Conservation (phyloP, 2,888 invertebrate genomes). For the Leptopterna dolabrata region DNA sequence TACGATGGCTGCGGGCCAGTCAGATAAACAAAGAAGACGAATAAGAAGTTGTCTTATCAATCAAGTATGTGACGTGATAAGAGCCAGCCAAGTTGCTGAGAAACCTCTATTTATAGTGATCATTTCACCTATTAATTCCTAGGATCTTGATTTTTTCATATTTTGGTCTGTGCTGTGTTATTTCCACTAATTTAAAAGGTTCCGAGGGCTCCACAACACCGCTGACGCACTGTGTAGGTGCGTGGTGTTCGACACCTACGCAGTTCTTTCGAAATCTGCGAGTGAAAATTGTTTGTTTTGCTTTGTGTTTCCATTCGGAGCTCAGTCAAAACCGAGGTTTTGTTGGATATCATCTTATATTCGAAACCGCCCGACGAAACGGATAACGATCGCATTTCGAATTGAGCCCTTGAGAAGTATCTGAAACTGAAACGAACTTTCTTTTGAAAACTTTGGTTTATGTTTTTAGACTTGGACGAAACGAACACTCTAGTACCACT, state of each 20-base stretch:
- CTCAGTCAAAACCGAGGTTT: too few relatives aligned
- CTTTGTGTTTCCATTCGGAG: not conserved
- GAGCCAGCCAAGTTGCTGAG: not conserved
- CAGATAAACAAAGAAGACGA: too few relatives aligned
- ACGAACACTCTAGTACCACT: too few relatives aligned
- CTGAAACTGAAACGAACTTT: too few relatives aligned
- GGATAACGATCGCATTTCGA: too few relatives aligned
- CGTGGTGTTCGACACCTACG: conserved; percentile 7
- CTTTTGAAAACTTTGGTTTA: too few relatives aligned
- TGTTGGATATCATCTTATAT: too few relatives aligned
- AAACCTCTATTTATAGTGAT: not conserved
- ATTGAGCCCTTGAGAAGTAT: too few relatives aligned
- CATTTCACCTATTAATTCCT: not conserved
- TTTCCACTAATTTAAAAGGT: not conserved
- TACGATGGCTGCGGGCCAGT: too few relatives aligned
- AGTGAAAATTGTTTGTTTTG: not conserved
- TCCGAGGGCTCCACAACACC: not conserved
- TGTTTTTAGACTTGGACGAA: too few relatives aligned
- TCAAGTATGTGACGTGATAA: not conserved
- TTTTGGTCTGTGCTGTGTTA: not conserved
- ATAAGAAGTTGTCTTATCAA: not conserved
- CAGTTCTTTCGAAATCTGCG: not conserved
- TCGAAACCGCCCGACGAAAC: too few relatives aligned
- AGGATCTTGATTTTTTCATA: not conserved
- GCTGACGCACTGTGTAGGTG: not conserved